Conservation (phyloP, 2,888 invertebrate genomes). For the Iselma pallidipennis region DNA sequence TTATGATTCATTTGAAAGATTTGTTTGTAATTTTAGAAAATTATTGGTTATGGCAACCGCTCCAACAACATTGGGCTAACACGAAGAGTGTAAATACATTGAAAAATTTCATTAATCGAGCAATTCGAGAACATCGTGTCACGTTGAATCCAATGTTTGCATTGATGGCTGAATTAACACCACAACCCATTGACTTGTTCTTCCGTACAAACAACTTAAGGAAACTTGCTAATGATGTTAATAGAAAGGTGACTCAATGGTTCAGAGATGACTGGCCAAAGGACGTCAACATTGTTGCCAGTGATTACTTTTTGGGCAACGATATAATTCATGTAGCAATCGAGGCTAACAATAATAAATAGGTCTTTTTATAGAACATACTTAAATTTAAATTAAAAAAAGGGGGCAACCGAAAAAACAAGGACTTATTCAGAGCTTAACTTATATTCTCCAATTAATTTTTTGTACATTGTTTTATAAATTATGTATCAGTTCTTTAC, state of each 20-base stretch:
- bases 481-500: conserved; percentile 35
- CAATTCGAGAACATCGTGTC: conserved; percentile 52
- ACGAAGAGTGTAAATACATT: conserved; percentile 61
- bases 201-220: conserved; percentile 65
- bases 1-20: neutral
- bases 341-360: conserved; percentile 44
- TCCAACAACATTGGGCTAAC: conserved; percentile 71
- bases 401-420: too few relatives aligned
- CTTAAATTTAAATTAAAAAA: neutral
- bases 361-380: neutral
- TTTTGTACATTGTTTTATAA: conserved; percentile 20
- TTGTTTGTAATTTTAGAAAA: conserved; percentile 42
- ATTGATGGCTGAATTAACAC: conserved; percentile 76
- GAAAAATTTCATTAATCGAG: conserved; percentile 57
- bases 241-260: conserved; percentile 71
- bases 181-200: conserved; percentile 66
- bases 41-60: conserved; percentile 61
- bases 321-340: conserved; percentile 72
- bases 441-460: conserved; percentile 1
- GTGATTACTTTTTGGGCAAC: conserved; percentile 74
- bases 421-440: neutral
- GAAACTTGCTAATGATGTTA: conserved; percentile 67
- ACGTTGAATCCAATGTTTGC: conserved; percentile 62
- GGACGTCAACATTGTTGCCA: conserved; percentile 71
- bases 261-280: conserved; percentile 68